Evolutionary conservation across 2,797 vertebrate species (phyloP).

Genomic region (Phylloscopus collybita): DNA sequence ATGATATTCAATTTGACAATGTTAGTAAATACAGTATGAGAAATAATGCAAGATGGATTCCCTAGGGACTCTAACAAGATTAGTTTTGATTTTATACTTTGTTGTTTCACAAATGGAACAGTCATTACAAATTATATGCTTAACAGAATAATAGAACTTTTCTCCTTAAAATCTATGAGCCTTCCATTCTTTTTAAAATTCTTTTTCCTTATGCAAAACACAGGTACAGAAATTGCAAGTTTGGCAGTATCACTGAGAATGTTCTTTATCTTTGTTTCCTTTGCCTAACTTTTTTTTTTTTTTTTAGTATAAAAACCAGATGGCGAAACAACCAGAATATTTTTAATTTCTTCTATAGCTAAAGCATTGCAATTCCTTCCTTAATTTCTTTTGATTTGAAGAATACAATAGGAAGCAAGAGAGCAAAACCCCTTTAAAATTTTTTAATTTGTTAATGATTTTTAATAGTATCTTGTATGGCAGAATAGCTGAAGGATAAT

Average conservation of each 20-base stretch:
- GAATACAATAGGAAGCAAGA: neutral
- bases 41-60: neutral
- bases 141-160: neutral
- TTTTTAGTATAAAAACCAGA: neutral
- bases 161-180: neutral
- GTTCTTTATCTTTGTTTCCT: neutral
- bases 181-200: neutral
- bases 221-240: neutral
- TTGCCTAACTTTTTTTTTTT: neutral
- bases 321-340: neutral
- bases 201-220: neutral
- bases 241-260: neutral
- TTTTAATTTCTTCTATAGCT: neutral
- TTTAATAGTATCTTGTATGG: neutral
- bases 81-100: neutral
- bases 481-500: neutral
- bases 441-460: neutral
- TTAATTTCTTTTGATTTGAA: neutral
- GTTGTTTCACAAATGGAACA: neutral
- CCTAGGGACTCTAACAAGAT: neutral
- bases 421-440: neutral
- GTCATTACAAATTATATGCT: neutral
- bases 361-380: neutral
- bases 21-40: neutral
- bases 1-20: neutral